Conservation (phyloP, 2,113 vertebrate genomes). For the Etia nguti region DNA sequence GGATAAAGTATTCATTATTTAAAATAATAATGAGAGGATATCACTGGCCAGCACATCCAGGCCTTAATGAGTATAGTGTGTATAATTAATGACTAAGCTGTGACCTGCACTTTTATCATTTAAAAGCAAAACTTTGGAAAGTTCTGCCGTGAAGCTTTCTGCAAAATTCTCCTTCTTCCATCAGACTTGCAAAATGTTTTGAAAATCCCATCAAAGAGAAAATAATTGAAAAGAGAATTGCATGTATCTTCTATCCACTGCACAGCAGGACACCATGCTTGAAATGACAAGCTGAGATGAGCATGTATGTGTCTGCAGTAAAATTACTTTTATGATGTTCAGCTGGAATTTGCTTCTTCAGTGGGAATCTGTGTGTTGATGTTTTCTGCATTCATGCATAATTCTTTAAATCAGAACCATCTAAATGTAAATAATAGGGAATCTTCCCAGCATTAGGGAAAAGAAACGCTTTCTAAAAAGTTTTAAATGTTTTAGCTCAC, state of each 20-base stretch:
- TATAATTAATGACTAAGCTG: neutral
- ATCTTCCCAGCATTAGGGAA: neutral
- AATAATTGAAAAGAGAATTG: constrained; percentile 36
- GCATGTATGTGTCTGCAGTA: neutral
- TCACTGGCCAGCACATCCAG: neutral
- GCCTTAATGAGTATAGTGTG: neutral
- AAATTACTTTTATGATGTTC: neutral
- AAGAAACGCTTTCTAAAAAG: neutral
- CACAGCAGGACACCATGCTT: constrained; percentile 15
- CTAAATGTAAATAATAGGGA: neutral
- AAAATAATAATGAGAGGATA: constrained; percentile 12
- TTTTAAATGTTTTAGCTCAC: neutral
- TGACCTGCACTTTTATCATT: neutral
- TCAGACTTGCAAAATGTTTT: neutral
- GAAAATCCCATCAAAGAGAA: constrained; percentile 29
- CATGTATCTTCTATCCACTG: neutral
- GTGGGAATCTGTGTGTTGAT: neutral
- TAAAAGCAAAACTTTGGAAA: neutral
- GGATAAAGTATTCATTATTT: neutral
- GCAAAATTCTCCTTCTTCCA: neutral
- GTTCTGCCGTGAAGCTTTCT: neutral
- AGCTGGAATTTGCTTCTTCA: neutral
- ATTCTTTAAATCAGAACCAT: neutral
- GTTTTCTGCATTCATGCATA: neutral
- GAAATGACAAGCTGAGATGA: constrained; percentile 2